phyloP scores from a whole-genome alignment of 2,888 invertebrate species.

The Melitaea athalia region DNA sequence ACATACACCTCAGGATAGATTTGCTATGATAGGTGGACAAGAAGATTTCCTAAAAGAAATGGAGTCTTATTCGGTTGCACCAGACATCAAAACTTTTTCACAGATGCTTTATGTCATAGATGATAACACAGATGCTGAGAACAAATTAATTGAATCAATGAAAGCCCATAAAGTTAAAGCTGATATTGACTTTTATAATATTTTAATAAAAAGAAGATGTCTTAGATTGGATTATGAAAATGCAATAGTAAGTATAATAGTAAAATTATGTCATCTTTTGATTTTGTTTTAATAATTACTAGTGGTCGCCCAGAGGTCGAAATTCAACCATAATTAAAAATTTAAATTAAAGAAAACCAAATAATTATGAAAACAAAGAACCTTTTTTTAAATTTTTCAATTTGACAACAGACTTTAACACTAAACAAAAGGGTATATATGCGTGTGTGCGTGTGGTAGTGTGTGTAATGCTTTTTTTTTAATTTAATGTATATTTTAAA shows the following conservation, averaged over 20 bases:
- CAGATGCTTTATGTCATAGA: slow-evolving; percentile 89
- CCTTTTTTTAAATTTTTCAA: too few relatives aligned
- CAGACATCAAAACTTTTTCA: slow-evolving; percentile 90
- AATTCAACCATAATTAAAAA: too few relatives aligned
- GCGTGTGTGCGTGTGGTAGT: too few relatives aligned
- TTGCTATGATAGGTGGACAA: slow-evolving; percentile 90
- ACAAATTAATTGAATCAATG: slow-evolving; percentile 84
- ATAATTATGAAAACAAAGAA: too few relatives aligned
- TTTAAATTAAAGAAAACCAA: too few relatives aligned
- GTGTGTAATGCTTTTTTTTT: too few relatives aligned
- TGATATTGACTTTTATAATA: slow-evolving; percentile 93
- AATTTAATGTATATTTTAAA: too few relatives aligned
- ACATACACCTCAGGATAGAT: slow-evolving; percentile 83
- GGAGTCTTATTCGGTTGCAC: slow-evolving; percentile 84
- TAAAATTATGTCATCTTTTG: neutral
- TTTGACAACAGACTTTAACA: too few relatives aligned
- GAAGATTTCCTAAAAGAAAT: slow-evolving; percentile 89
- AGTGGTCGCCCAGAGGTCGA: too few relatives aligned
- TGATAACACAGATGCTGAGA: slow-evolving; percentile 85
- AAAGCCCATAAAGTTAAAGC: slow-evolving; percentile 82
- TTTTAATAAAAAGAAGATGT: slow-evolving; percentile 91
- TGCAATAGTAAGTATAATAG: slow-evolving; percentile 84
- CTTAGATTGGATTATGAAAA: slow-evolving; percentile 85
- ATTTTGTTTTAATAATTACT: slow-evolving; percentile 4
- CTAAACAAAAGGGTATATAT: too few relatives aligned